These are phyloP conservation scores for Megalurothrips usitatus DNA, from an alignment of 2,888 invertebrate species.

Conservation along the genomic window DNA sequence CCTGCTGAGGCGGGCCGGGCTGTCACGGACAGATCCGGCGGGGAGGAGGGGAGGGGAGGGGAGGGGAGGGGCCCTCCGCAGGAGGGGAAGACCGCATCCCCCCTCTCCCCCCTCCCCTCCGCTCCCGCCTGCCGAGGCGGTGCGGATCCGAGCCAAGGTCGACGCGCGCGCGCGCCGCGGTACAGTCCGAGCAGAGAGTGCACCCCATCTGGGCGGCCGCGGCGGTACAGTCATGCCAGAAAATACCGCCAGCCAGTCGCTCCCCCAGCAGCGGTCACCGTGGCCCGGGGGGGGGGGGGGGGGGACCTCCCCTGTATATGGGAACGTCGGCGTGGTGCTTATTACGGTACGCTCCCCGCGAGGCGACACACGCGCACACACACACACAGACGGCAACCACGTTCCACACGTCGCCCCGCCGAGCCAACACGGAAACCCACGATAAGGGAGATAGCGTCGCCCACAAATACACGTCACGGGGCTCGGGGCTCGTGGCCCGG, in stretches of 20 bases:
- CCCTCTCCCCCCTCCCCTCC: constrained; percentile 15
- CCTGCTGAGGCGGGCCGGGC: constrained; percentile 29
- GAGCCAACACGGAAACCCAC: too few species aligned
- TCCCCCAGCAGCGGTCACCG: not conserved
- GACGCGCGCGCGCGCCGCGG: constrained; percentile 33
- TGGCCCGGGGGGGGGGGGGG: not conserved
- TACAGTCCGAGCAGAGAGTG: constrained; percentile 30
- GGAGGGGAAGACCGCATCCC: constrained; percentile 34
- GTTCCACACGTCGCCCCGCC: too few species aligned
- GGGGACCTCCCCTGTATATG: not conserved
- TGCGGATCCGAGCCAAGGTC: constrained; percentile 40
- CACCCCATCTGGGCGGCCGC: not conserved
- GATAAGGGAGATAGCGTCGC: too few species aligned
- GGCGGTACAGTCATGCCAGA: too few species aligned
- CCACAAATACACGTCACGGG: too few species aligned
- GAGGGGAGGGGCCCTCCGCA: constrained; percentile 28
- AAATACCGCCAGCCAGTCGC: too few species aligned
- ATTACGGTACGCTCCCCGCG: not conserved
- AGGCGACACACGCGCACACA: not conserved
- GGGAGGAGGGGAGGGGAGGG: not conserved
- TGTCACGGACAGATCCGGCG: not conserved
- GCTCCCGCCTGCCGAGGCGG: constrained; percentile 28
- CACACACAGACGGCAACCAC: not conserved
- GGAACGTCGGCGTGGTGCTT: not conserved
- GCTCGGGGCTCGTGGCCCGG: too few species aligned